Evolutionary conservation across 1,140 invertebrate species (phyloP), one percentile per base, ranked within the genome.

Genomic region (Drosophila kanapiae): DNA sequence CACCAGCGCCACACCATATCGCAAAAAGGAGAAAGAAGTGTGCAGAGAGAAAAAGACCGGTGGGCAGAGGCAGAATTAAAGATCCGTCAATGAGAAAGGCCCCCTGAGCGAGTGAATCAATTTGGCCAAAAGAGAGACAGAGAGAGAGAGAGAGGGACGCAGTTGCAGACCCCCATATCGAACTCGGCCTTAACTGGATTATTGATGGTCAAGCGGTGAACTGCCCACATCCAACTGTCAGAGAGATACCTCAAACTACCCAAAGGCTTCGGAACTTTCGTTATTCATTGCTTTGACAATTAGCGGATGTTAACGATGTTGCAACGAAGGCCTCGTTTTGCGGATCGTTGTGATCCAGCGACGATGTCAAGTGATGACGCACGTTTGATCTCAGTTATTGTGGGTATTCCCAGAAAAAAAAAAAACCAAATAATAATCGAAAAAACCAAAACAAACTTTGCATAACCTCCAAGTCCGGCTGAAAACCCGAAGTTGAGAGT

Each of bases 251-350:
- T 69, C 33, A 23, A 31, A 56, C 38, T 38, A 57, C 13, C 75
- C 56, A 60, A 72, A 38, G 18, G 51, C 56, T 64, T 60, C 56
- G 48, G 51, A 72, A 72, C 69, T 72, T 72, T 72, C 54, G 31
- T 43, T 60, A 72, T 60, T 72, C 67, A 60, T 72, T 72, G 68
- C 67, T 72, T 40, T 72, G 69, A 51, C 53, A 72, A 72, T 75
- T 69, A 60, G 51, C 49, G 40, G 49, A 45, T 57, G 33, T 47
- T 67, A 58, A 65, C 35, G 60, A 88, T 88, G 71, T 68, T 78
- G 80, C 77, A 80, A 74, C 45, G 83, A 88, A 84, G 84, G 85
- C 61, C 84, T 87, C 43, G 35, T n/a, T 38, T 68, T 18, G 69
- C 38, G n/a, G 13, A 45, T 76, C 43, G 67, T 67, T 37, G 57